These are phyloP conservation scores for Oreohelix idahoensis DNA, from an alignment of 1,140 invertebrate species.

Conservation along the genomic window DNA sequence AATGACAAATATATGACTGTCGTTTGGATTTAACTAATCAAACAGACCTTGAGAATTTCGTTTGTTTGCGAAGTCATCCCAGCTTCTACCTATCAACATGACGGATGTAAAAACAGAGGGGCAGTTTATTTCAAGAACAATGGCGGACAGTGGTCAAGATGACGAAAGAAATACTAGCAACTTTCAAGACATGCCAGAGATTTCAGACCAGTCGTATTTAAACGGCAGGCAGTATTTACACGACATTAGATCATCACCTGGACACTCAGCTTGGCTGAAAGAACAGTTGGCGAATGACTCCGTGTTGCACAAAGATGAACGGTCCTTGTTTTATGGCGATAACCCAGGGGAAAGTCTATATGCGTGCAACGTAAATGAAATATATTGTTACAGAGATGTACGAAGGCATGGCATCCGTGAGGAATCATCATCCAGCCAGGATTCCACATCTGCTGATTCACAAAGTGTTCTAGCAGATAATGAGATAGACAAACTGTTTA, in stretches of 20 bases:
- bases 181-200: neutral
- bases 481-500: neutral
- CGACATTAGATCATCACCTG: neutral
- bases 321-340: neutral
- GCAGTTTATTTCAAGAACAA: neutral
- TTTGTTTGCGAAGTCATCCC: neutral
- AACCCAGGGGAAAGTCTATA: neutral
- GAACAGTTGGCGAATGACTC: neutral
- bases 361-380: neutral
- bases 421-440: neutral
- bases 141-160: conserved; percentile 2
- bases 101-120: conserved; percentile 5
- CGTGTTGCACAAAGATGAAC: neutral
- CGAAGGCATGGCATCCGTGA: neutral
- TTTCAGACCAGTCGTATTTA: neutral
- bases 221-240: neutral
- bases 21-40: neutral
- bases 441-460: neutral
- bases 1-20: neutral
- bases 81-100: neutral
- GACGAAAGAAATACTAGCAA: neutral
- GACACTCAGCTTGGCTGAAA: neutral
- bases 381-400: neutral
- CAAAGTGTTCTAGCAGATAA: neutral
- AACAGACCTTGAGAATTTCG: neutral